Conservation (phyloP, 35 echinoderm and acorn worm genomes). For the Apostichopus japonicus region DNA sequence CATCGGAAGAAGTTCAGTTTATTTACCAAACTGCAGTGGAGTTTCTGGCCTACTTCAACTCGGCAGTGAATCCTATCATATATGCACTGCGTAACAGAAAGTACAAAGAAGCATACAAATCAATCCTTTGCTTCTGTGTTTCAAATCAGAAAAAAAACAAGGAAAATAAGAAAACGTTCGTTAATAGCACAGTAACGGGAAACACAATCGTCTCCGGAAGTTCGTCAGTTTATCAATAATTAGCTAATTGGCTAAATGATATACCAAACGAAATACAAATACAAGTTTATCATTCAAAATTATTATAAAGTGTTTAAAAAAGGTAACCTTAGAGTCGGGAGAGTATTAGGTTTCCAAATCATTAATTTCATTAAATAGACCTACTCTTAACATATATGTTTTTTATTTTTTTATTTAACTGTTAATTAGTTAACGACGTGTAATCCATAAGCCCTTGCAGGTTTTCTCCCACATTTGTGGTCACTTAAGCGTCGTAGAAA, state of each 20-base stretch:
- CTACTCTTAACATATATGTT: no score
- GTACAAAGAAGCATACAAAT: neutral
- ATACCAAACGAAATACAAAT: no score
- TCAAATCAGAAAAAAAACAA: neutral
- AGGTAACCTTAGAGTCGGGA: no score
- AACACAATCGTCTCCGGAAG: neutral
- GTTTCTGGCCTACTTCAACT: conserved; percentile 6
- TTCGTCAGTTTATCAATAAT: neutral
- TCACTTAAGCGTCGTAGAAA: no score
- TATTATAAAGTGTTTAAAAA: no score
- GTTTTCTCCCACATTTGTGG: no score
- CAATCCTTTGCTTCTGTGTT: neutral
- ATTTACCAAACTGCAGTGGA: conserved; percentile 4
- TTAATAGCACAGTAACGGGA: neutral
- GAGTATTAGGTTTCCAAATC: no score
- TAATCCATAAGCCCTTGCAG: no score
- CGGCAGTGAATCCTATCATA: conserved; percentile 15
- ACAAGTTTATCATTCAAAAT: no score
- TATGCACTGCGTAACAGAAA: neutral
- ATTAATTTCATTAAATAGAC: no score
- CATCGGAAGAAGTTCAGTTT: neutral
- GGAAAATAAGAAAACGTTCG: neutral
- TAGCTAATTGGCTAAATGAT: neutral
- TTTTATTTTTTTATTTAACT: no score
- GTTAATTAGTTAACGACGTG: no score